Evolutionary conservation across 1,140 invertebrate species (phyloP), one percentile per base, ranked within the genome.

Genomic region (Eurosta solidaginis): DNA sequence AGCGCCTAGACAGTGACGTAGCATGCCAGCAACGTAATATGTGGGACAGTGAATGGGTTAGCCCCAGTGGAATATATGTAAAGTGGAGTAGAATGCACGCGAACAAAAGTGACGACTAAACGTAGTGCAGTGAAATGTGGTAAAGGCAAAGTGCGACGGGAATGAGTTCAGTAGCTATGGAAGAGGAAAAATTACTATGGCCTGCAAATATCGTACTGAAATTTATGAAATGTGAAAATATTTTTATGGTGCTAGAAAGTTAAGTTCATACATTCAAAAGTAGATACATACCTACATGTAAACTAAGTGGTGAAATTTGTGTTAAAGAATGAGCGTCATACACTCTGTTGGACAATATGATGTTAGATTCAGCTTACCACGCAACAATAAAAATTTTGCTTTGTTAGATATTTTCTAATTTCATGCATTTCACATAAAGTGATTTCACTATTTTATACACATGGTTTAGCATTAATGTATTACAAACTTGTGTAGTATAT

Each of bases 81-180:
- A 68, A 68, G 59, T 68, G 59, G 59, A 68, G 59, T 68, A 68
- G 59, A 20, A 20, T 40, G 59, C 33, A 68, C n/a, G n/a, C n/a
- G n/a, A n/a, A n/a, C n/a, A 40, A 68, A 29, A 40, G 9, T n/a
- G 40, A 68, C 29, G 20, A 47, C 33, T 36, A 4, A 6, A 22
- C 49, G n/a, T 52, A 2, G 49, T 4, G 49, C n/a, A 52, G 10
- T 22, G 27, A 9, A 33, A 14, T 36, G 17, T 12, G 59, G 59
- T 33, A 68, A 68, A 40, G 9, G 40, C 29, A 7, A 20, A 6
- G 5, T 17, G 4, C n/a, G n/a, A n/a, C n/a, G 22, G 5, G 9
- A 42, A 68, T 40, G 33, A 40, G 59, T n/a, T 17, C 59, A 40
- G 59, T 20, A 68, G 17, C 33, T 9, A 33, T 68, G 33, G 36